These are phyloP conservation scores for Bellardia bayeri DNA, from an alignment of 2,888 invertebrate species.

Conservation along the genomic window DNA sequence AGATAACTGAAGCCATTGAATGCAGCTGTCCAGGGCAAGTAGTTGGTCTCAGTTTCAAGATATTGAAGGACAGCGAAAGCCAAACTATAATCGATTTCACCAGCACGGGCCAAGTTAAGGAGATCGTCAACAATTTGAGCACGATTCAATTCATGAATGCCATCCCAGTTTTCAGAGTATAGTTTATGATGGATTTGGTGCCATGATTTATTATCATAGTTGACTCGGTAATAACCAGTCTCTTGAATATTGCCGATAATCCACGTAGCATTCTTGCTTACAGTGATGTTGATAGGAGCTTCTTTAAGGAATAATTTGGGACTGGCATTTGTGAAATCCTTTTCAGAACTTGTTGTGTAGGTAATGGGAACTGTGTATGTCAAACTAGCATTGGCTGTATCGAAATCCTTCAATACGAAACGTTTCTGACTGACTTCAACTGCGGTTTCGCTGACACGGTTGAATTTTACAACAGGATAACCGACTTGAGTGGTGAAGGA, in stretches of 20 bases:
- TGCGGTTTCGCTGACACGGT: conserved; percentile 80
- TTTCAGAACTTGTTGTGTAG: conserved; percentile 78
- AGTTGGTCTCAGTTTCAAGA: conserved; percentile 88
- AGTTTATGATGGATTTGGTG: conserved; percentile 76
- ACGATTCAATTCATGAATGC: conserved; percentile 88
- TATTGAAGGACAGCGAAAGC: conserved; percentile 89
- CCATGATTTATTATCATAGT: conserved; percentile 89
- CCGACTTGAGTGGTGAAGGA: conserved; percentile 88
- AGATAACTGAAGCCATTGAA: conserved; percentile 84
- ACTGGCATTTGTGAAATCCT: conserved; percentile 76
- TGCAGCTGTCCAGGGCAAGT: conserved; percentile 91
- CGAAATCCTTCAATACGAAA: conserved; percentile 79
- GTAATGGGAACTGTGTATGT: conserved; percentile 81
- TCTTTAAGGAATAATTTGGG: conserved; percentile 78
- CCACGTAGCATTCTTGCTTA: conserved; percentile 76
- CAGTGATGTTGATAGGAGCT: neutral
- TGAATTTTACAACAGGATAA: conserved; percentile 72
- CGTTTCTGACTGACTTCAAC: conserved; percentile 80
- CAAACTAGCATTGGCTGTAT: conserved; percentile 75
- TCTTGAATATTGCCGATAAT: conserved; percentile 82
- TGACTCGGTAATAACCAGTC: conserved; percentile 87
- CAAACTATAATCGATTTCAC: conserved; percentile 86
- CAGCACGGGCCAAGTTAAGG: conserved; percentile 89
- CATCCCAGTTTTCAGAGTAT: conserved; percentile 75
- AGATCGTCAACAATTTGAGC: conserved; percentile 93